Conservation (phyloP, 2,113 vertebrate genomes). For the Bothrops jararaca region DNA sequence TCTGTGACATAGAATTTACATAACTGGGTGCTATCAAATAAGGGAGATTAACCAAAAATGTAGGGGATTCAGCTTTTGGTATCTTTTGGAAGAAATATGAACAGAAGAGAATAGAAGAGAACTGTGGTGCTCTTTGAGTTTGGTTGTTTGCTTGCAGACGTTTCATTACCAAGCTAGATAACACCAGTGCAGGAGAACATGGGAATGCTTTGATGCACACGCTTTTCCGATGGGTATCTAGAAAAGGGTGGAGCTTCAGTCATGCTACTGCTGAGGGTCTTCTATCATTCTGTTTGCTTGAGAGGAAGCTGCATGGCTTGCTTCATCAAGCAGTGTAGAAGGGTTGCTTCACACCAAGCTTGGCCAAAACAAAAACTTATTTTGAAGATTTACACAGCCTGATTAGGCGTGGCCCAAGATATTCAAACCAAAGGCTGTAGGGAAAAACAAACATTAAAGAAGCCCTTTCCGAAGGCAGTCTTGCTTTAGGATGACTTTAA, state of each 20-base stretch:
- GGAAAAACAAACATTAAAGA: not conserved
- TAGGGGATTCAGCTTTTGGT: not conserved
- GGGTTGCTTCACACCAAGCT: not conserved
- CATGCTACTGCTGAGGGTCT: not conserved
- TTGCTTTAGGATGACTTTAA: not conserved
- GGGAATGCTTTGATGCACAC: not conserved
- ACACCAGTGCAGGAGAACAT: not conserved
- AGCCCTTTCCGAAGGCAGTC: not conserved
- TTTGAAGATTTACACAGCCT: not conserved
- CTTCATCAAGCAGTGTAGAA: not conserved
- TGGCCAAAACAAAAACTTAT: not conserved
- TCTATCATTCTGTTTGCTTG: not conserved
- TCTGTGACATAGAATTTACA: not conserved
- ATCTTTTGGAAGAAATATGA: not conserved
- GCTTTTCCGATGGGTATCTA: not conserved
- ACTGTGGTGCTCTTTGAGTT: not conserved
- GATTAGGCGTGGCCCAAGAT: not conserved
- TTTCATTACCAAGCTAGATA: not conserved
- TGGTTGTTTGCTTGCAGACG: not conserved
- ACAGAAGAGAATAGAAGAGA: not conserved
- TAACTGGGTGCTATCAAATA: not conserved
- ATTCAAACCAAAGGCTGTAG: not conserved
- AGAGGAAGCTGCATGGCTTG: not conserved
- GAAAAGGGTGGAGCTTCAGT: not conserved
- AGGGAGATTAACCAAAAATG: not conserved